phyloP scores from a whole-genome alignment of 1,140 invertebrate species.

The Sarcophaga peregrina region DNA sequence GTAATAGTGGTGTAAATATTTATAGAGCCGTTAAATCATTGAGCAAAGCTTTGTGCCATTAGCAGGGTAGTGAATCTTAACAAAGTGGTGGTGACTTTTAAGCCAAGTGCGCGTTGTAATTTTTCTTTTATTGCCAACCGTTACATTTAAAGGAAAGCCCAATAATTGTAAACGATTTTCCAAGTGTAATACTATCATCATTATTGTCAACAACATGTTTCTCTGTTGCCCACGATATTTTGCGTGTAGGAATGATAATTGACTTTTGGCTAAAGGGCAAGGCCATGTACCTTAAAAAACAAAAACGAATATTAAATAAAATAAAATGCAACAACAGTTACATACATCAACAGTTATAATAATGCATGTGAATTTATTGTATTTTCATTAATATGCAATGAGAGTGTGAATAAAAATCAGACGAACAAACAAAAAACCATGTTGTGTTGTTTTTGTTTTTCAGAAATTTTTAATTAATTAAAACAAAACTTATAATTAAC shows the following conservation, averaged over 20 bases:
- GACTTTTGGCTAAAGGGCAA: conserved; percentile 3
- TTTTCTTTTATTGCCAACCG: not conserved
- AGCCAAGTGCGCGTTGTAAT: conserved; percentile 4
- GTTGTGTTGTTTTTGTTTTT: too few species aligned
- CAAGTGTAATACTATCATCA: not conserved
- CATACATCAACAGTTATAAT: too few species aligned
- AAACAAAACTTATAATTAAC: too few species aligned
- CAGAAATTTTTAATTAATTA: too few species aligned
- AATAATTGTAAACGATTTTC: not conserved
- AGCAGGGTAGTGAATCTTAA: not conserved
- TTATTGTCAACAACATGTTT: not conserved
- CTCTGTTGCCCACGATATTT: not conserved
- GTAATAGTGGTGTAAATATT: not conserved
- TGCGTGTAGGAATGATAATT: not conserved
- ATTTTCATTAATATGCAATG: too few species aligned
- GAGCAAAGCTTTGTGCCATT: not conserved
- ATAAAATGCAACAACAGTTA: too few species aligned
- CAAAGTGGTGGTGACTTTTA: conserved; percentile 22
- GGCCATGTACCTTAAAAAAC: not conserved
- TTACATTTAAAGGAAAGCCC: not conserved
- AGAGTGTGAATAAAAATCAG: too few species aligned
- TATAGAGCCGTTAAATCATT: not conserved
- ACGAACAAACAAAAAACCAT: too few species aligned
- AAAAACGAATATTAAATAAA: too few species aligned
- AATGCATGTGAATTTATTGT: too few species aligned